Base-by-base conservation (phyloP, 2,797 vertebrate genomes). In the Eidolon dupreanum region DNA sequence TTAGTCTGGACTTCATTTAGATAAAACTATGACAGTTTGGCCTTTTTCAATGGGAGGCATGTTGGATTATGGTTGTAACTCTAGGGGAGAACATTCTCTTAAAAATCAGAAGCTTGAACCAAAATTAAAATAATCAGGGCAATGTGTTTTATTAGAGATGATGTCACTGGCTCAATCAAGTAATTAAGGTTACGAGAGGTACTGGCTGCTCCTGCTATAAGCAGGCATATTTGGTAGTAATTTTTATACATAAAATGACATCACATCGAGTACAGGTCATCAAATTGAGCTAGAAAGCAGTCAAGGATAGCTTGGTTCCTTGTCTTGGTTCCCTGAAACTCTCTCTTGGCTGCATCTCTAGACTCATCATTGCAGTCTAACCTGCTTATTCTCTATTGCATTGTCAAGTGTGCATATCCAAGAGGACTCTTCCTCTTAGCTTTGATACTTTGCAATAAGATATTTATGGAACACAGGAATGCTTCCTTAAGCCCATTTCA, bases 401-500 rank as follows among this genome's bases (percentile, higher is more conserved):
- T 86, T 66, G 88, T 77, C 82, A 93, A 90, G 5, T 63, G 53
- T 71, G 7, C 71, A n/a, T 86, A 31, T 87, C 43, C 46, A 87
- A 88, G 51, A 79, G 46, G 63, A 61, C 36, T 68, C 38, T 82
- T 41, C 49, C 53, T 78, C 38, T 82, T 89, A 66, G 70, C 38
- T 53, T 79, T 94, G 51, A 63, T 61, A 61, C 63, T 93, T 90
- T 77, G 93, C 75, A 95, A 49, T 84, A 59, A 82, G 92, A 77
- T 94, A 93, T 95, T 97, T 91, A 59, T 97, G 79, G 77, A 91
- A 71, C 70, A 88, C 55, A 70, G 61, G 93, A 97, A 86, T 83
- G 85, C 57, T 82, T 97, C 63, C 55, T 94, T 92, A 88, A 94
- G 84, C 65, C 77, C 78, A 88, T 95, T 96, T 93, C 88, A 87